A percentile compares a stretch with the other conserved stretches of the same genome.
These are phyloP conservation scores for Otolemur garnettii DNA, from an alignment of 2,113 vertebrate genomes.

Conservation along the genomic window DNA sequence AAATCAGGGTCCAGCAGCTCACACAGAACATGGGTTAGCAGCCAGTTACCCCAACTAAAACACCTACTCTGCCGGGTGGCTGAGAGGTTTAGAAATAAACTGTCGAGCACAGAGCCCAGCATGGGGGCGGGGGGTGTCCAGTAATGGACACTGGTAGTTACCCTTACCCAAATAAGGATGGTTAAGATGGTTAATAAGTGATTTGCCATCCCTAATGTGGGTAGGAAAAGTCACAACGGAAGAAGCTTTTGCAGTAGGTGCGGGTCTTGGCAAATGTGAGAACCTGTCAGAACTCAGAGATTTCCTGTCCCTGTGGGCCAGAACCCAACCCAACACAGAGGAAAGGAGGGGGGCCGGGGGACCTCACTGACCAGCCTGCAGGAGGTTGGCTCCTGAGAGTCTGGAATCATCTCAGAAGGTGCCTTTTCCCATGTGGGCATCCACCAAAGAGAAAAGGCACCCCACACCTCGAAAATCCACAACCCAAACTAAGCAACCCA, in stretches of 20 bases:
- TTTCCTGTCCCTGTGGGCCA: fast-evolving
- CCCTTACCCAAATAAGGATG: no score
- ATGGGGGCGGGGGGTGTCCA: no score
- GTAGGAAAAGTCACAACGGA: background rate
- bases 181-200: no score
- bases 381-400: fast-evolving
- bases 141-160: fast-evolving
- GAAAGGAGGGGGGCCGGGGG: fast-evolving
- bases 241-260: fast-evolving
- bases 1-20: background rate
- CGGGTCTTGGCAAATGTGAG: fast-evolving
- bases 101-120: fast-evolving
- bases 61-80: background rate
- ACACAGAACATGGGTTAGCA: fast-evolving
- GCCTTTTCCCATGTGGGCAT: fast-evolving
- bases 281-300: background rate
- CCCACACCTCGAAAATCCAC: background rate
- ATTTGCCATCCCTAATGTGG: no score
- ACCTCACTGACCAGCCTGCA: fast-evolving
- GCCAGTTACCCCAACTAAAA: background rate
- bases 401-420: fast-evolving
- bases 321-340: fast-evolving
- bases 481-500: background rate
- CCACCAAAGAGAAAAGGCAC: no score
- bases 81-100: background rate